These are phyloP conservation scores for Mythimna albipuncta DNA, from an alignment of 2,888 invertebrate genomes.

Conservation along the genomic window DNA sequence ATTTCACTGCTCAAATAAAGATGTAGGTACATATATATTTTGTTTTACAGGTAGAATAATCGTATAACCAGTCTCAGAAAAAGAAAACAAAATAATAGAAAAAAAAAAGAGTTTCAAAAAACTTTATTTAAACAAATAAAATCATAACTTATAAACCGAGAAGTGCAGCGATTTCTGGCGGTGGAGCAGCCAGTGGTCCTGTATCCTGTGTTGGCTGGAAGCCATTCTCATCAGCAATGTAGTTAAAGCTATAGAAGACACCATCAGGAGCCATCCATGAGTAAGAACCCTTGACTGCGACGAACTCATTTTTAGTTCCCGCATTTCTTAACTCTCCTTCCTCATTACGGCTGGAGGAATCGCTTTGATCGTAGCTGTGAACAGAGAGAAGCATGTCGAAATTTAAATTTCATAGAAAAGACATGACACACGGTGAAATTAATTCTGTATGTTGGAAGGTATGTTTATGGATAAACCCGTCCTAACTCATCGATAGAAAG, in stretches of 20 bases:
- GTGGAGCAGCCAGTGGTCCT: slow-evolving; percentile 73
- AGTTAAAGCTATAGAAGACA: slow-evolving; percentile 84
- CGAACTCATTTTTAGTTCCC: slow-evolving; percentile 87
- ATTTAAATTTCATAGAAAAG: neutral
- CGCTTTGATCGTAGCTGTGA: slow-evolving; percentile 87
- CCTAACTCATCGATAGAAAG: neutral
- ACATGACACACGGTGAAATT: neutral
- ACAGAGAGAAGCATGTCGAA: slow-evolving; percentile 16
- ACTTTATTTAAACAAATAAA: slow-evolving; percentile 28
- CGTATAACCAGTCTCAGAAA: neutral
- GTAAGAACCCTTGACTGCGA: slow-evolving; percentile 88
- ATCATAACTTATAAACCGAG: slow-evolving; percentile 69
- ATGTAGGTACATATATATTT: too few species aligned
- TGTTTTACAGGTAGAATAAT: too few species aligned
- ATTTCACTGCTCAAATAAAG: too few species aligned
- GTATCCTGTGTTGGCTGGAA: slow-evolving; percentile 84
- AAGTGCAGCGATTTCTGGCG: slow-evolving; percentile 76
- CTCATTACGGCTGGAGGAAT: slow-evolving; percentile 87
- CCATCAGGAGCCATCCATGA: slow-evolving; percentile 87
- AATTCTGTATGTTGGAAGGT: neutral
- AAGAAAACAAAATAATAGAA: neutral
- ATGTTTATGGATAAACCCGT: neutral
- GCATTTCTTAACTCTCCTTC: slow-evolving; percentile 87
- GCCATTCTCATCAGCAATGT: slow-evolving; percentile 90
- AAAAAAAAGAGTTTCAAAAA: neutral